Evolutionary conservation across 2,113 vertebrate genomes (phyloP), one percentile per base, ranked within the genome.

Genomic region (Dicentrarchus labrax): DNA sequence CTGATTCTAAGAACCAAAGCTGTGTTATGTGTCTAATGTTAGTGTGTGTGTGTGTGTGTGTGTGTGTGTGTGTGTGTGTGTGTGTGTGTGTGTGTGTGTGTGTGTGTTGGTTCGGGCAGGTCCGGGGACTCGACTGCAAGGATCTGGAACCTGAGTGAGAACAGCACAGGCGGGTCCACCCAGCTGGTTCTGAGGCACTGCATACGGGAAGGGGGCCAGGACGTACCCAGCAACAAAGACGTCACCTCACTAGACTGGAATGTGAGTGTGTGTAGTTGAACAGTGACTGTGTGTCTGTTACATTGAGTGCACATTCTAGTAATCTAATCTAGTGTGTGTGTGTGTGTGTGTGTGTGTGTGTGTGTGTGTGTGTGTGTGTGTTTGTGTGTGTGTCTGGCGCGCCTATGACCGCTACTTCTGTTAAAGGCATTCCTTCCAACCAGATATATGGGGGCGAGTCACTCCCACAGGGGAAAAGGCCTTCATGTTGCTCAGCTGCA

Each of bases 151-250:
- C 96, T 99, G 77, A 98, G 97, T 75, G 98, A 99, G 90, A 99
- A 99, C 88, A 98, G 97, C 93, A 97, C 96, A 8, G 96, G 97
- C 30, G 96, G 97, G 82, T 99, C 98, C 70, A 99, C 98, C 6
- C 98, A 99, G 93, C 95, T 99, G 83, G 98, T 99, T 73, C 97
- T 99, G 36, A 96, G 98, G 86, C 98, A 99, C 91, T 99, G 98
- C 93, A 99, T 99, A 95, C 97, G 98, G 62, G 98, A 99, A 91
- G 98, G 98, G 0, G 98, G 98, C 64, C 98, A 99, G 91, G 98
- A 99, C 4, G 98, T 99, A 69, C 98, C 98, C 62, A 99, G 98
- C 95, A 99, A 99, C 97, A 99, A 99, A 94, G 98, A 99, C 15
- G 98, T 99, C 80, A 99, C 98, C 1, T 99, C 98, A 41, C 95